phyloP scores from a whole-genome alignment of 2,797 vertebrate genomes.

The Dromococcyx pavoninus region DNA sequence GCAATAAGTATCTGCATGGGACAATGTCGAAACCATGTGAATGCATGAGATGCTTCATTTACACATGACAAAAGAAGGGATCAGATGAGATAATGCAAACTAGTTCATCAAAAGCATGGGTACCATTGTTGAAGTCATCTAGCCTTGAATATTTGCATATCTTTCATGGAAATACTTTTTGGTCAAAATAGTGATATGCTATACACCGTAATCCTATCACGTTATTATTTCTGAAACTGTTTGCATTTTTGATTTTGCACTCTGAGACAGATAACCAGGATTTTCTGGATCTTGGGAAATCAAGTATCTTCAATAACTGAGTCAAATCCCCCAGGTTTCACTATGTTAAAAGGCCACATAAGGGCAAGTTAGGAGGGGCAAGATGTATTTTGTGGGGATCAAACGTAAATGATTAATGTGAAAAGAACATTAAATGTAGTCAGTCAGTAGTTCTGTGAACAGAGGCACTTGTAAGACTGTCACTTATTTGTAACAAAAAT shows the following conservation, averaged over 20 bases:
- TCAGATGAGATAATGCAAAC: conserved; percentile 6
- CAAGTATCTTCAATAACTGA: neutral
- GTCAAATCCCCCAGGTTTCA: neutral
- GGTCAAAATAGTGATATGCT: neutral
- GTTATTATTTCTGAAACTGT: conserved; percentile 29
- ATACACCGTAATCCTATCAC: neutral
- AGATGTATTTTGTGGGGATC: neutral
- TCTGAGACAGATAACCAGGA: neutral
- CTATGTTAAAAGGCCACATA: neutral
- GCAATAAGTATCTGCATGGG: conserved; percentile 7
- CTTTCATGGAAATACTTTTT: conserved; percentile 10
- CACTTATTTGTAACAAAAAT: neutral
- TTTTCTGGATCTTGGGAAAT: neutral
- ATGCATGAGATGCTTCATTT: conserved; percentile 11
- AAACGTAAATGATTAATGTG: neutral
- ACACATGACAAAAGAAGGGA: conserved; percentile 32
- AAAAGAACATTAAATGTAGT: neutral
- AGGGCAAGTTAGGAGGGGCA: neutral
- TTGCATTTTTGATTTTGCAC: neutral
- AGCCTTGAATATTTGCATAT: neutral
- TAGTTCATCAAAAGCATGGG: conserved; percentile 27
- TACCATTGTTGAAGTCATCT: conserved; percentile 29
- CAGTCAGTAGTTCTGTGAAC: neutral
- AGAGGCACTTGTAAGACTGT: neutral
- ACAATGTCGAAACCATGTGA: conserved; percentile 10